A percentile compares a stretch with the other conserved stretches of the same genome.
phyloP scores from a whole-genome alignment of 2,888 invertebrate genomes.

The Rotaria magnacalcarata region DNA sequence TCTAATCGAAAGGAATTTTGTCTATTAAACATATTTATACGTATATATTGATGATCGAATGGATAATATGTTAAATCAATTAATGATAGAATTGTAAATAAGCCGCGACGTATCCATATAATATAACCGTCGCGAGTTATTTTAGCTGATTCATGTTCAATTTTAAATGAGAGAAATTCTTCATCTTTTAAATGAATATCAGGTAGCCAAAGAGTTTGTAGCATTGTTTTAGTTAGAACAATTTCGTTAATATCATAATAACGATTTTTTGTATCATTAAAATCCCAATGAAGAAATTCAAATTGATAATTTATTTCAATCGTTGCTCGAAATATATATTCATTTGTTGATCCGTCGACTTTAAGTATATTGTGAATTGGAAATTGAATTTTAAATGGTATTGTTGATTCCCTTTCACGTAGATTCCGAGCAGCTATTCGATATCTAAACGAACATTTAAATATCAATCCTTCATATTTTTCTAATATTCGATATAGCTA shows the following conservation, averaged over 20 bases:
- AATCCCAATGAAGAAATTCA: slow-evolving; percentile 12
- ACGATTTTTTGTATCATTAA: neutral
- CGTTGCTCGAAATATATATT: neutral
- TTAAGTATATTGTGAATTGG: neutral
- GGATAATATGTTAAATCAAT: slow-evolving; percentile 36
- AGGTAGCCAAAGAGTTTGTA: slow-evolving; percentile 7
- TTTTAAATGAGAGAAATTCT: neutral
- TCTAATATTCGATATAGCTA: too few relatives aligned
- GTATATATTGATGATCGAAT: slow-evolving; percentile 2
- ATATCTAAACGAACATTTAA: neutral
- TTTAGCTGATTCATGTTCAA: slow-evolving; percentile 25
- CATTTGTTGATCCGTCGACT: neutral
- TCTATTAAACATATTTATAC: neutral
- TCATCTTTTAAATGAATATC: neutral
- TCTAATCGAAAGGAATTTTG: neutral
- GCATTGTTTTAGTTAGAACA: neutral
- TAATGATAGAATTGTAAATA: neutral
- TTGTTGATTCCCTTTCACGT: neutral
- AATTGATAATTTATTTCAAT: slow-evolving; percentile 16
- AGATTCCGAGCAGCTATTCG: neutral
- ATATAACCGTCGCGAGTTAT: neutral
- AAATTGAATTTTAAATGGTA: slow-evolving; percentile 29
- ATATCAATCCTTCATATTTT: too few relatives aligned
- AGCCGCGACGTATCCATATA: neutral
- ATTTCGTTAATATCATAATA: slow-evolving; percentile 22